These are phyloP conservation scores for Poecilia latipinna DNA, from an alignment of 2,113 vertebrate genomes.

Conservation along the genomic window DNA sequence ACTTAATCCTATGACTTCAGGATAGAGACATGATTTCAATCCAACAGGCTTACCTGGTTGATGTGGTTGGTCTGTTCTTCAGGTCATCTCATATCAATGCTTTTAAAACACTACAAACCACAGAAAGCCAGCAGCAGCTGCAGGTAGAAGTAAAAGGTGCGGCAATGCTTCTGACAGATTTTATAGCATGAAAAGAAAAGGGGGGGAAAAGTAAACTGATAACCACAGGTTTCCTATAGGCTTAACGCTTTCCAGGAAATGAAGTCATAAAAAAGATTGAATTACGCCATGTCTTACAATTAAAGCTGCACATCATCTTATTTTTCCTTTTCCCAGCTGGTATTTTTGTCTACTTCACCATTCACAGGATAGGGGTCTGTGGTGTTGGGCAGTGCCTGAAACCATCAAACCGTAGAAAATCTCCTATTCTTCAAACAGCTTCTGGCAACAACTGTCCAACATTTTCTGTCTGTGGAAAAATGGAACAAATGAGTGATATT, in stretches of 20 bases:
- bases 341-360: constrained; percentile 27
- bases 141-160: not conserved
- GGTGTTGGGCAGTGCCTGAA: constrained; percentile 33
- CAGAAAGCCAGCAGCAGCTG: constrained; percentile 8
- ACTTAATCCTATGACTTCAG: not conserved
- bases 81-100: not conserved
- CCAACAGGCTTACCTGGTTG: constrained; percentile 49
- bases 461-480: constrained; percentile 44
- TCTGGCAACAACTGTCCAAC: constrained; percentile 51
- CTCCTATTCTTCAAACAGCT: constrained; percentile 29
- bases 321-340: constrained; percentile 2
- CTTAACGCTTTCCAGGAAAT: constrained; percentile 44
- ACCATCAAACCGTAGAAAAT: constrained; percentile 46
- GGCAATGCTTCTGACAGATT: constrained; percentile 32
- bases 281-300: constrained; percentile 13
- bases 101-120: not conserved
- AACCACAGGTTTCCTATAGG: not conserved
- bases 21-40: not conserved
- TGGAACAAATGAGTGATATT: constrained; percentile 55
- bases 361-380: constrained; percentile 37
- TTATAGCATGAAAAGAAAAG: constrained; percentile 48
- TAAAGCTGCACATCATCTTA: constrained; percentile 6
- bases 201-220: constrained; percentile 9
- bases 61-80: constrained; percentile 10
- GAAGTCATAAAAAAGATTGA: constrained; percentile 34